Base-by-base conservation (phyloP, 2,888 invertebrate species). In the Muschampia plurimacula region DNA sequence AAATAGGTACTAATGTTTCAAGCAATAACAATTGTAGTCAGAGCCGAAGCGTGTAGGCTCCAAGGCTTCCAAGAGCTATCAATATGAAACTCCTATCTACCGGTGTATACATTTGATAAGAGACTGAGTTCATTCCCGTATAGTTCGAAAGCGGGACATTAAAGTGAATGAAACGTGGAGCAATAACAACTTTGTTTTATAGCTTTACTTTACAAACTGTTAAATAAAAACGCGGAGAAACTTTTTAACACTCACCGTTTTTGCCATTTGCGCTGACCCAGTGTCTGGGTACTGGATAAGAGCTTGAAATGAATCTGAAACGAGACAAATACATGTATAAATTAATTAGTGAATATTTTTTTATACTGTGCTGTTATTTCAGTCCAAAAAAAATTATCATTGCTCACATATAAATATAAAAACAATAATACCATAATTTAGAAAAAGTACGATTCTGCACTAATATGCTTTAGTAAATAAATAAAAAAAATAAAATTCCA, bases 241-340 rank as follows among this genome's bases (percentile, higher is more conserved):
- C 84, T 84, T 81, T 86, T 86, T 82, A 83, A 81, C 88, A 96
- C 96, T 96, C 92, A 97, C 97, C 95, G 97, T 96, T 96, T 99
- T 99, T 86, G 99, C 99, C 84, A 98, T 97, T 94, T 99, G 99
- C 81, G 99, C 99, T 81, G 99, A 97, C 87, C 98, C 96, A 78
- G 99, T 98, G 95, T 99, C 99, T 82, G 98, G 98, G 94, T 99
- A 99, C 95, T 99, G 99, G 92, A 99, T 99, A 88, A 99, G 96
- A 79, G 99, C 99, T 97, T 99, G 98, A 96, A 98, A 98, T 94
- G 98, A 97, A 95, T 97, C 98, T 98, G 96, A 80, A 95, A 95
- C 87, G 86, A 88, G 89, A 87, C 85, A 75, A 67, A 73, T 59
- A 64, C 72, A 44, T 7, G 22, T 22, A 22, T 22, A 22, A 22